These are phyloP conservation scores for Steinernema hermaphroditum DNA, from an alignment of 2,888 invertebrate genomes.

Conservation along the genomic window DNA sequence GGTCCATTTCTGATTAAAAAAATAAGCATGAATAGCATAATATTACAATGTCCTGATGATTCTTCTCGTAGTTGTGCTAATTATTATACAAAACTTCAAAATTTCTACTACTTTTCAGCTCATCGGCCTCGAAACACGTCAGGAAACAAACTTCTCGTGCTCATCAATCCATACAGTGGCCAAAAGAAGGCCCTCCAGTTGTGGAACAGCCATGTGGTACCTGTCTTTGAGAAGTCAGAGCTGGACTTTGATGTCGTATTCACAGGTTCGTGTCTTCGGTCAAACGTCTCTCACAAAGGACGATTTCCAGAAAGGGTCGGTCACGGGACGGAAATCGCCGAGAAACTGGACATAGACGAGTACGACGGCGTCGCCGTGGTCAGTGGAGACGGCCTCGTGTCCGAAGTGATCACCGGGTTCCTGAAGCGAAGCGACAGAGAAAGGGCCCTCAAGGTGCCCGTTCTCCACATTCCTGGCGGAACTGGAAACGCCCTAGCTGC, in stretches of 20 bases:
- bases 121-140: conserved; percentile 33
- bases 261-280: conserved; percentile 42
- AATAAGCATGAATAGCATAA: no score
- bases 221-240: conserved; percentile 40
- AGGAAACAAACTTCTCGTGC: conserved; percentile 38
- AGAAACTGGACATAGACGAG: conserved; percentile 3
- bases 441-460: conserved; percentile 77
- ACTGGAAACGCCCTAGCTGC: conserved; percentile 85
- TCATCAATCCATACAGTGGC: conserved; percentile 49
- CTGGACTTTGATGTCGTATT: conserved; percentile 38
- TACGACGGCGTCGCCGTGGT: not conserved
- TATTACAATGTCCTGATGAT: no score
- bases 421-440: conserved; percentile 72
- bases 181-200: conserved; percentile 37
- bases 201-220: conserved; percentile 29
- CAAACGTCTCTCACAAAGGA: no score
- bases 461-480: conserved; percentile 90
- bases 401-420: conserved; percentile 70
- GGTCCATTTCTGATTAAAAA: no score
- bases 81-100: no score
- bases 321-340: conserved; percentile 78
- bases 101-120: no score
- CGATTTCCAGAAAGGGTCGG: conserved; percentile 72
- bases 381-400: conserved; percentile 70
- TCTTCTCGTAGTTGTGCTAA: no score